Evolutionary conservation across 2,888 invertebrate species (phyloP).

Genomic region (Rotaria socialis): DNA sequence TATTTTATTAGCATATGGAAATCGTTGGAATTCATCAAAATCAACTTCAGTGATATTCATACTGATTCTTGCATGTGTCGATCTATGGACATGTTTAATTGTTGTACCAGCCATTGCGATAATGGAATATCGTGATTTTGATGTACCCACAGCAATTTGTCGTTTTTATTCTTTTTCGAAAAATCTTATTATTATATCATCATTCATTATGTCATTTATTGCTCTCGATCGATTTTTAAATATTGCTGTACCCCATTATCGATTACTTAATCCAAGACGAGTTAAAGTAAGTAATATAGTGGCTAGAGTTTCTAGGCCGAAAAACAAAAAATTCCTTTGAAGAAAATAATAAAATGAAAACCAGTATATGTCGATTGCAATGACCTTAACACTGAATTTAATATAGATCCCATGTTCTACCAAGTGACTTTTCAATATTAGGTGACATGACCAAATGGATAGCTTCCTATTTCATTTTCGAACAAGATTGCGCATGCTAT

Average conservation of each 20-base stretch:
- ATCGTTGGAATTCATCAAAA: neutral
- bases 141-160: neutral
- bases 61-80: conserved; percentile 6
- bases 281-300: neutral
- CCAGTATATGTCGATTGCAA: no score
- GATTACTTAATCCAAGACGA: neutral
- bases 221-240: conserved; percentile 23
- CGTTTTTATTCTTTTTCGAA: conserved; percentile 30
- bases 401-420: no score
- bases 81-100: conserved; percentile 26
- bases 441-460: no score
- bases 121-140: conserved; percentile 24
- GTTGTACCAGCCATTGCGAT: neutral
- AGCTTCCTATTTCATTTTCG: no score
- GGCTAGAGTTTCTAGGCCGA: no score
- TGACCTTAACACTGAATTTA: no score
- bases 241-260: neutral
- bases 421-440: no score
- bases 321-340: no score
- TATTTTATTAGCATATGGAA: conserved; percentile 6
- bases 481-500: no score
- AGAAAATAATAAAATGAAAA: no score
- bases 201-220: conserved; percentile 15
- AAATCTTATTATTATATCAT: conserved; percentile 22
- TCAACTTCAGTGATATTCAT: conserved; percentile 30